Percentiles rank a stretch among this genome's conserved stretches.
Evolutionary conservation across 2,797 vertebrate genomes (phyloP).

Genomic region (Xyrichtys novacula): DNA sequence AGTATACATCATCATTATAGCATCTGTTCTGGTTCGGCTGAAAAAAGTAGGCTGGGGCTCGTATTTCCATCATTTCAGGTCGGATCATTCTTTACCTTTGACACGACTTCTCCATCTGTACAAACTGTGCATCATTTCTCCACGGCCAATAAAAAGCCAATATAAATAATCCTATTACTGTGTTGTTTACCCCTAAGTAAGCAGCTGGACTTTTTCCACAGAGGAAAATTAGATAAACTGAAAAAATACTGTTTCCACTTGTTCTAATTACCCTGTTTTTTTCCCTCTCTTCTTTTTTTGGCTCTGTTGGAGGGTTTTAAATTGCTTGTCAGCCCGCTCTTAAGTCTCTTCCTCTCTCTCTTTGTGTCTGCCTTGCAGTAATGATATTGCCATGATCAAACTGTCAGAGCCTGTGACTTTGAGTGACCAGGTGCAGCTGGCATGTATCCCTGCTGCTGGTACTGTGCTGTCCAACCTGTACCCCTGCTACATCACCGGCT

Average conservation of each 20-base stretch:
- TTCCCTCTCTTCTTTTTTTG: conserved; percentile 20
- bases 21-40: conserved; percentile 17
- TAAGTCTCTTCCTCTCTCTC: conserved; percentile 9
- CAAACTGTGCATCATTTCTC: background rate
- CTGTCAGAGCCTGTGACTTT: conserved; percentile 83
- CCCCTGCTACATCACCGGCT: conserved; percentile 87
- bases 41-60: conserved; percentile 9
- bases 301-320: conserved; percentile 30
- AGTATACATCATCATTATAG: conserved; percentile 36
- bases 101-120: conserved; percentile 11
- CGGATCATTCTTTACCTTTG: conserved; percentile 8
- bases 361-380: conserved; percentile 64
- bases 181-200: conserved; percentile 5
- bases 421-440: conserved; percentile 80
- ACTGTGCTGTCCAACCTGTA: conserved; percentile 79
- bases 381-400: conserved; percentile 87
- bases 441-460: conserved; percentile 80
- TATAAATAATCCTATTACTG: background rate
- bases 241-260: conserved; percentile 21
- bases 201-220: conserved; percentile 6
- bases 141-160: conserved; percentile 1
- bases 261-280: conserved; percentile 12
- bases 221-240: conserved; percentile 20
- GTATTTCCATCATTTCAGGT: conserved; percentile 21
- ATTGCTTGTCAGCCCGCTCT: conserved; percentile 33